phyloP scores from a whole-genome alignment of 2,113 vertebrate genomes.

The Ondatra zibethicus region DNA sequence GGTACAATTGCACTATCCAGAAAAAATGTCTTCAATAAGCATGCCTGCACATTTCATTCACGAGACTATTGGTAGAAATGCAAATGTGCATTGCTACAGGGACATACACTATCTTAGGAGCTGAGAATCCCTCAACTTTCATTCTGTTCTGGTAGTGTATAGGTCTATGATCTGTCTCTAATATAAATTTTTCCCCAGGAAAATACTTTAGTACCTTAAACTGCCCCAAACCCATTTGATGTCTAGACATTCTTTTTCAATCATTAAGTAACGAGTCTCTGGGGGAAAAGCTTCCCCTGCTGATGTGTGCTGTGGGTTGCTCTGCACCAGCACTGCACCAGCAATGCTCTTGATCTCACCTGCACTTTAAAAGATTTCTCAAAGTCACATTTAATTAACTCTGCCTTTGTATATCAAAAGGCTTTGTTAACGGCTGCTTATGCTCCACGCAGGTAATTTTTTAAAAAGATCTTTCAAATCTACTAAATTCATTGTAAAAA shows the following conservation, averaged over 20 bases:
- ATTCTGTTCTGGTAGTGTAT: slow-evolving; percentile 60
- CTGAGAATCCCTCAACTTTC: slow-evolving; percentile 62
- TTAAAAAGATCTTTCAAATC: slow-evolving; percentile 40
- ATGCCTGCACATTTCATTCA: neutral
- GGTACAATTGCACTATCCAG: neutral
- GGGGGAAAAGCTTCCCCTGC: slow-evolving; percentile 50
- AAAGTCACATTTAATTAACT: slow-evolving; percentile 77
- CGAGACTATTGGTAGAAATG: slow-evolving; percentile 43
- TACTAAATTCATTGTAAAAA: slow-evolving; percentile 49
- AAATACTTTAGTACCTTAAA: slow-evolving; percentile 78
- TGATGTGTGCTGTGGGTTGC: slow-evolving; percentile 51
- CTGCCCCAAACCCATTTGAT: slow-evolving; percentile 80
- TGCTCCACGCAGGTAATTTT: slow-evolving; percentile 14
- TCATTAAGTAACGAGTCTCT: slow-evolving; percentile 81
- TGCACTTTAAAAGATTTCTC: slow-evolving; percentile 68
- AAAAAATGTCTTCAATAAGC: slow-evolving; percentile 39
- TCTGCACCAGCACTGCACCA: slow-evolving; percentile 53
- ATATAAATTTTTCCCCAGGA: slow-evolving; percentile 77
- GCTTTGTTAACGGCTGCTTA: slow-evolving; percentile 62
- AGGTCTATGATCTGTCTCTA: slow-evolving; percentile 80
- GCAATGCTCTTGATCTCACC: slow-evolving; percentile 4
- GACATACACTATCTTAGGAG: slow-evolving; percentile 55
- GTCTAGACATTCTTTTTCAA: slow-evolving; percentile 76
- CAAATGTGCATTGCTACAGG: slow-evolving; percentile 42
- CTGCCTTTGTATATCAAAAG: slow-evolving; percentile 51